Base-by-base conservation (phyloP, 2,888 invertebrate genomes). In the Amiota communis region DNA sequence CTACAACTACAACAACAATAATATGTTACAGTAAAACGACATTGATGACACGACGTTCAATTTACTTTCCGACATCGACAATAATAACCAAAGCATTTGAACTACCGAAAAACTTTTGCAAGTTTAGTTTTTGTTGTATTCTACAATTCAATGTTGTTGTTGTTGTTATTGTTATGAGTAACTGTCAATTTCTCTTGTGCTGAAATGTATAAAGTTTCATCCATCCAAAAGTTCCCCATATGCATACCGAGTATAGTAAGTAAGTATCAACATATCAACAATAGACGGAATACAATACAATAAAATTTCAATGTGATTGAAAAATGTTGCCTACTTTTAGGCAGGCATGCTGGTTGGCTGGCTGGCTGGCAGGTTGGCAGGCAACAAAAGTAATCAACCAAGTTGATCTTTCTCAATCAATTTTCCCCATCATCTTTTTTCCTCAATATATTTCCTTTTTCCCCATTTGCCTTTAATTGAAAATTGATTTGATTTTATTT, bases 251-350 rank as follows among this genome's bases (percentile, higher is more conserved):
- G 20, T 13, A 36, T 61, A 20, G n/a, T 13, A 61, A 15, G 12
- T 8, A 20, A 17, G 12, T 23, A 61, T 23, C 23, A 23, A 23
- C 9, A 20, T 36, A 61, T 23, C 48, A 17, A 47, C 48, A 65
- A 48, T 65, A 36, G 47, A 48, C 65, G 51, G 76, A 70, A 69
- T 61, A 56, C 51, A 73, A 70, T 72, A 83, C 76, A 68, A 84
- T 83, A 83, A 83, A 83, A 83, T 83, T 83, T 83, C 80, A 84
- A 84, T 83, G 83, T 84, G 84, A 84, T 83, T 83, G 83, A 83
- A 84, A 84, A 84, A 81, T 84, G 83, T 84, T 84, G 83, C 84
- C 84, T 84, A 83, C 84, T 84, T 83, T 84, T 76, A 75, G 79
- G 80, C 79, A 84, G 81, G 82, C 82, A 84, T 13, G 51, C 70